Conservation (phyloP, 2,888 invertebrate genomes). For the Leucophora obtusa region DNA sequence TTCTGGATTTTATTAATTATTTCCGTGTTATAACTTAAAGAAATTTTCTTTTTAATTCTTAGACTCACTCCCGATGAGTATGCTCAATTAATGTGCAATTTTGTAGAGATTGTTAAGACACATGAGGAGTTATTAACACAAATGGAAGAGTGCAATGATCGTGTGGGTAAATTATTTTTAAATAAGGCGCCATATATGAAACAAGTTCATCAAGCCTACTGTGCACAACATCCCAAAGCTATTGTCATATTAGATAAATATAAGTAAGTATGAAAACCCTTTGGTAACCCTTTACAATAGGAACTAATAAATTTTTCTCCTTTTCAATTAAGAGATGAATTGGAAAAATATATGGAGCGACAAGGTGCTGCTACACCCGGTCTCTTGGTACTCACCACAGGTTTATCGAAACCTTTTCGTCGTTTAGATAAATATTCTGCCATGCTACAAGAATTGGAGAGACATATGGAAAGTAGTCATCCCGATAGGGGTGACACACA, state of each 20-base stretch:
- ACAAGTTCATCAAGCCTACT: constrained; percentile 91
- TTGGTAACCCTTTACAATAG: background rate
- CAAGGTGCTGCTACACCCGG: constrained; percentile 92
- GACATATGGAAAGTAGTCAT: constrained; percentile 97
- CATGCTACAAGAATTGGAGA: constrained; percentile 95
- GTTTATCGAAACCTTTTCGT: constrained; percentile 96
- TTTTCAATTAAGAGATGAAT: constrained; percentile 83
- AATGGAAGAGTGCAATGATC: constrained; percentile 90
- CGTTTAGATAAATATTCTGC: constrained; percentile 96
- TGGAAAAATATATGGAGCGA: constrained; percentile 92
- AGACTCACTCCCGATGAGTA: constrained; percentile 93
- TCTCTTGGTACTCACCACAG: constrained; percentile 92
- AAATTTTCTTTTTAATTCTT: constrained; percentile 65
- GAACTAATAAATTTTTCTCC: background rate
- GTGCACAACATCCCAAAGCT: constrained; percentile 95
- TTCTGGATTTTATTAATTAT: no score
- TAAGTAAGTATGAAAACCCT: constrained; percentile 84
- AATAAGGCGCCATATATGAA: constrained; percentile 90
- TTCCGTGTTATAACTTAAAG: background rate
- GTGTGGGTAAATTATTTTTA: constrained; percentile 93
- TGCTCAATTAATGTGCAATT: constrained; percentile 91
- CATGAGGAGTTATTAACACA: constrained; percentile 89
- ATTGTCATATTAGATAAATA: constrained; percentile 95
- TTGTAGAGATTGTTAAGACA: constrained; percentile 90
- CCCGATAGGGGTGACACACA: constrained; percentile 98